These are phyloP conservation scores for Leptinotarsa undecemlineata DNA, from an alignment of 1,140 invertebrate genomes.

Conservation along the genomic window DNA sequence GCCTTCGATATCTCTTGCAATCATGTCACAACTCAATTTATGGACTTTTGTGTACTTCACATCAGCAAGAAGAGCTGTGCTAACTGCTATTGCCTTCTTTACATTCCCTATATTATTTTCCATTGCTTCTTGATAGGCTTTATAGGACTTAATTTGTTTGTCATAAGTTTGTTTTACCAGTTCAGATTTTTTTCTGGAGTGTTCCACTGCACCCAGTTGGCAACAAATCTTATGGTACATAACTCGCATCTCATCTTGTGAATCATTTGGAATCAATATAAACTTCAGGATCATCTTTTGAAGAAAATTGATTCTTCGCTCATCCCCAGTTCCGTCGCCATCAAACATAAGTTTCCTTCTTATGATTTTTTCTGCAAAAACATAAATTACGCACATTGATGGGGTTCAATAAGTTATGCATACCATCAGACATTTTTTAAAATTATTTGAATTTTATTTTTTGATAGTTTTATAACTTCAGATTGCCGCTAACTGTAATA, in stretches of 20 bases:
- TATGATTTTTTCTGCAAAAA: slow-evolving; percentile 14
- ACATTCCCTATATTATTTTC: slow-evolving; percentile 2
- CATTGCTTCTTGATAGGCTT: slow-evolving; percentile 5
- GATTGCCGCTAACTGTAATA: too few relatives aligned
- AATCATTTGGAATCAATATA: background rate
- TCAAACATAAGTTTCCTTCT: slow-evolving; percentile 15
- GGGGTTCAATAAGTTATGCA: background rate
- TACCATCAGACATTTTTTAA: slow-evolving; percentile 5
- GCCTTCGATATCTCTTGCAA: slow-evolving; percentile 16
- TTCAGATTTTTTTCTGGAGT: slow-evolving; percentile 11
- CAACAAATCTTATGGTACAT: slow-evolving; percentile 12
- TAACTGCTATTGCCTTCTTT: background rate
- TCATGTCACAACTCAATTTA: slow-evolving; percentile 11
- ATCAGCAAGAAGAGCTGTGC: slow-evolving; percentile 1
- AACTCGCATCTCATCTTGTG: background rate
- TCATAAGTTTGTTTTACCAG: background rate
- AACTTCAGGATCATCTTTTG: slow-evolving; percentile 10
- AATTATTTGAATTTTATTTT: background rate
- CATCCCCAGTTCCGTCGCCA: slow-evolving; percentile 17
- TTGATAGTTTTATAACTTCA: too few relatives aligned
- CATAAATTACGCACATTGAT: slow-evolving; percentile 2
- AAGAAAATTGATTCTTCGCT: slow-evolving; percentile 11
- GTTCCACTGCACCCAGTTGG: background rate
- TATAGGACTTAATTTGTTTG: slow-evolving; percentile 6
- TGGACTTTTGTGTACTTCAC: slow-evolving; percentile 12